A percentile compares a stretch with the other conserved stretches of the same genome.
Conservation (phyloP, 2,113 vertebrate species). For the Ciconia stormi region DNA sequence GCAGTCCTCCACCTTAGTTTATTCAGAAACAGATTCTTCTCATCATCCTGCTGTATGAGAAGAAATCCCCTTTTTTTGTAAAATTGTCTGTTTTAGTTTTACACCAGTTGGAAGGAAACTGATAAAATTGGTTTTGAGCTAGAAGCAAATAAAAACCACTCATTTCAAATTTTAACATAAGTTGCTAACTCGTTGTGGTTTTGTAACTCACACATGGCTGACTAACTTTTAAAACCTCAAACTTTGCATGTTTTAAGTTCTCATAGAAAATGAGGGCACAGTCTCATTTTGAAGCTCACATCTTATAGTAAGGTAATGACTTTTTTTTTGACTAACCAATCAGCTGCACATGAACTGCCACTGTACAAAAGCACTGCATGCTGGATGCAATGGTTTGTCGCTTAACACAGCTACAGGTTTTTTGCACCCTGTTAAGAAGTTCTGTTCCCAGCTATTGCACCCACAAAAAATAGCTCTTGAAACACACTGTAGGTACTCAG, state of each 20-base stretch:
- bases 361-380: neutral
- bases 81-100: neutral
- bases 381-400: neutral
- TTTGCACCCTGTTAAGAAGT: neutral
- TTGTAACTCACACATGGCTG: neutral
- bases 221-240: slow-evolving; percentile 38
- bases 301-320: neutral
- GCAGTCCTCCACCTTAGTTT: neutral
- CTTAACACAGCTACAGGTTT: neutral
- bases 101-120: neutral
- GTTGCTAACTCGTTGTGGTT: neutral
- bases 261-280: slow-evolving; percentile 28
- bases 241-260: slow-evolving; percentile 15
- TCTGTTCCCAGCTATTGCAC: neutral
- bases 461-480: neutral
- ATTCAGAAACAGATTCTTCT: neutral
- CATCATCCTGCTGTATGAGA: neutral
- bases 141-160: neutral
- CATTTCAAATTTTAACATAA: slow-evolving; percentile 3
- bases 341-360: neutral
- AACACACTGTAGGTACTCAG: neutral
- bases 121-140: neutral
- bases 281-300: slow-evolving; percentile 17
- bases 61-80: neutral
- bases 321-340: neutral